Base-by-base conservation (phyloP, 2,888 invertebrate species). In the Pheosia tremula region DNA sequence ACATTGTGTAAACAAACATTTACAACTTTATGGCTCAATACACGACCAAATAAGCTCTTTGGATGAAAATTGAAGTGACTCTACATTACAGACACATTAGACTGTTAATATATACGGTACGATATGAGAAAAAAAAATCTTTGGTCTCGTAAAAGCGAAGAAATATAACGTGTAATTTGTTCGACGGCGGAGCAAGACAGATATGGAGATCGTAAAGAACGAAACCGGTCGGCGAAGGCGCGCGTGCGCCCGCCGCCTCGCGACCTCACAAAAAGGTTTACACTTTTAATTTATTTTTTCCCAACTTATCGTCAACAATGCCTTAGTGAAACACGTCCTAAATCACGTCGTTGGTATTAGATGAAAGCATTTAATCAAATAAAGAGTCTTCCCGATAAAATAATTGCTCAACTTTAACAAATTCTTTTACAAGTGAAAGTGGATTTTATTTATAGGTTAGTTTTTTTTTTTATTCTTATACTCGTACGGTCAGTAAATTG, bases 121-220 rank as follows among this genome's bases (percentile, higher is more conserved):
- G 85, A 86, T 84, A 84, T 85, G 81, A 85, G 79, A 84, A 80
- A 82, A 84, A 88, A 88, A 86, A 89, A 86, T 73, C 68, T 78
- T 72, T 81, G 83, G 88, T 90, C 91, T 92, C 91, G 88, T 93
- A 92, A 93, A 91, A 88, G 91, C 85, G 84, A 91, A 92, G 91
- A 93, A 91, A 91, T 93, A 92, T 92, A 90, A 91, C 89, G 81
- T 92, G 88, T 93, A 91, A 93, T 93, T 93, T 92, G 92, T 93
- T 89, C 87, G 86, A 88, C 86, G 88, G 89, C 87, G 86, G 82
- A 88, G 88, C 89, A 89, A 88, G 90, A 91, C 90, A 90, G 92
- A 92, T 92, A 91, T 90, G 90, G 90, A 84, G 91, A 89, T 90
- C 93, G 90, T 92, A 91, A 91, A 91, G 88, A 90, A 86, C 80